A percentile compares a stretch with the other conserved stretches of the same genome.
These are phyloP conservation scores for Sebastes minor DNA, from an alignment of 2,797 vertebrate genomes.

Conservation along the genomic window DNA sequence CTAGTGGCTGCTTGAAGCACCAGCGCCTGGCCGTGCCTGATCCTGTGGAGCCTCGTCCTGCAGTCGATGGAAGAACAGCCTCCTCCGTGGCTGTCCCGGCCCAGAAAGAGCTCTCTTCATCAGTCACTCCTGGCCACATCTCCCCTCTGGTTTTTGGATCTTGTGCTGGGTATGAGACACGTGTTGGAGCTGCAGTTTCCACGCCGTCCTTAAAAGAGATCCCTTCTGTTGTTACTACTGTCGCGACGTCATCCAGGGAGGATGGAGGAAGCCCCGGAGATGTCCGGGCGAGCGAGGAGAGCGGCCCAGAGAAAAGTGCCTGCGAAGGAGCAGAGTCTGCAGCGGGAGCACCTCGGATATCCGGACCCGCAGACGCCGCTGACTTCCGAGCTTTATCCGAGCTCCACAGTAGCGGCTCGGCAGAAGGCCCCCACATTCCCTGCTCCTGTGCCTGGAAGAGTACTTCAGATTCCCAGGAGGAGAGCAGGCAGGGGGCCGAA, in stretches of 20 bases:
- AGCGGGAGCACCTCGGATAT: constrained; percentile 15
- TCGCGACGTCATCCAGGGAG: background rate
- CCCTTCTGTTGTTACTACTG: constrained; percentile 14
- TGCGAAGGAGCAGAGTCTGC: constrained; percentile 21
- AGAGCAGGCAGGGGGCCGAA: background rate
- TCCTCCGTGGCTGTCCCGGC: constrained; percentile 50
- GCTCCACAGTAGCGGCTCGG: constrained; percentile 68
- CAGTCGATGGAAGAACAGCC: background rate
- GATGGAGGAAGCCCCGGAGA: constrained; percentile 31
- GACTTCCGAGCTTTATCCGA: constrained; percentile 90
- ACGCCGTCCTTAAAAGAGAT: constrained; percentile 49
- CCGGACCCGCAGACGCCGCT: constrained; percentile 63
- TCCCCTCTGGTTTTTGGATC: constrained; percentile 73
- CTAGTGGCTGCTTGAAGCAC: constrained; percentile 83
- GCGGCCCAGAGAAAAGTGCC: constrained; percentile 56
- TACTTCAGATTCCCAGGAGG: background rate
- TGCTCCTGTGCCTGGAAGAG: constrained; percentile 45
- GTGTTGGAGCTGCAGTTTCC: background rate
- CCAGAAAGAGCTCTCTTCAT: constrained; percentile 76
- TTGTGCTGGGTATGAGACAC: constrained; percentile 61
- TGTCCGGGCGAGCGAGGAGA: constrained; percentile 41
- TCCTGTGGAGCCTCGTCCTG: constrained; percentile 44
- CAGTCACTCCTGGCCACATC: constrained; percentile 40
- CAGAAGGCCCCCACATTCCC: background rate
- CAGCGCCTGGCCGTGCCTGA: constrained; percentile 79